Percentiles rank a stretch among this genome's conserved stretches.
Conservation (phyloP, 2,888 invertebrate species). For the Melanargia galathea region DNA sequence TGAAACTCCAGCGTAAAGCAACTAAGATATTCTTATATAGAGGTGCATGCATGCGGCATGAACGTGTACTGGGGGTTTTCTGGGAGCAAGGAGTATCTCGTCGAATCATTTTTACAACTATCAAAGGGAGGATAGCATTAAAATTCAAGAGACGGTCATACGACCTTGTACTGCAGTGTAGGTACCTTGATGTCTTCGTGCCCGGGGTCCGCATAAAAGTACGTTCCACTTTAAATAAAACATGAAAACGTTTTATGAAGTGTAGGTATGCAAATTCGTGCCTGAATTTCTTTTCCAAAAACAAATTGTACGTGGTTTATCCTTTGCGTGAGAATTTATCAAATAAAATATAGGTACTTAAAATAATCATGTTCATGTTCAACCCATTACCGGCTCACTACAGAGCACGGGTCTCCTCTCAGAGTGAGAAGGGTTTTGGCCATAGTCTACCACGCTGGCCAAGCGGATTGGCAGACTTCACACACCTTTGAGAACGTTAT, state of each 20-base stretch:
- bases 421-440: too few relatives aligned
- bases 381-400: too few relatives aligned
- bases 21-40: slow-evolving; percentile 45
- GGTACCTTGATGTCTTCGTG: slow-evolving; percentile 48
- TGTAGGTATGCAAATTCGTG: slow-evolving; percentile 47
- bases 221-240: slow-evolving; percentile 58
- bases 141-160: slow-evolving; percentile 72
- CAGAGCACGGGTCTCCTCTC: too few relatives aligned
- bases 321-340: slow-evolving; percentile 10
- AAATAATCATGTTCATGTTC: too few relatives aligned
- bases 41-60: slow-evolving; percentile 48
- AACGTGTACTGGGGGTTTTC: slow-evolving; percentile 42
- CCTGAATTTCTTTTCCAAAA: slow-evolving; percentile 24
- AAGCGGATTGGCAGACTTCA: too few relatives aligned
- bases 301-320: slow-evolving; percentile 19
- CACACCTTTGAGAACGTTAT: too few relatives aligned
- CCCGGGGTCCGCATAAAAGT: slow-evolving; percentile 51
- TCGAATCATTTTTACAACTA: slow-evolving; percentile 74
- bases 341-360: neutral
- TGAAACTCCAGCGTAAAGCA: slow-evolving; percentile 46
- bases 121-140: slow-evolving; percentile 73
- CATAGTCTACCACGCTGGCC: too few relatives aligned
- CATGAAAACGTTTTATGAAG: slow-evolving; percentile 57
- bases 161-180: slow-evolving; percentile 64
- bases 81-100: slow-evolving; percentile 48